phyloP scores from a whole-genome alignment of 92 coral and sea anemone species.

The Actinostola sp. region DNA sequence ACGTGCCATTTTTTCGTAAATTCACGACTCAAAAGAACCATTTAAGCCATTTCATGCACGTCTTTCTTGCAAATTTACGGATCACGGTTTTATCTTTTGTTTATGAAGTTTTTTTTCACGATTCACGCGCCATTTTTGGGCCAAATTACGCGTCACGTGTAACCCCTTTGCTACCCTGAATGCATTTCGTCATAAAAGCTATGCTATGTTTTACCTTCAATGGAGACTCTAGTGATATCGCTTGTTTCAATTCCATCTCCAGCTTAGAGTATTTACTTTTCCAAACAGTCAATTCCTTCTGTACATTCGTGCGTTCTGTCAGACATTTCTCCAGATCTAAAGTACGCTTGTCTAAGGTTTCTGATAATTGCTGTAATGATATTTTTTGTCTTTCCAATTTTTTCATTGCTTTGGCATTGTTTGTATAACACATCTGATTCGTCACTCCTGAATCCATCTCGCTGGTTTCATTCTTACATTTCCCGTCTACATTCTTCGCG shows the following conservation, averaged over 20 bases:
- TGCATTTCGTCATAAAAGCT: neutral
- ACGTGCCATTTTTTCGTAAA: no score
- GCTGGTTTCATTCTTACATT: neutral
- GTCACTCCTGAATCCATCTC: neutral
- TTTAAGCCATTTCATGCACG: no score
- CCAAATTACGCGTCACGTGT: no score
- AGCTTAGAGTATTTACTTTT: neutral
- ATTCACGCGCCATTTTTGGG: no score
- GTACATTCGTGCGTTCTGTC: neutral
- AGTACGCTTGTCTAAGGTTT: neutral
- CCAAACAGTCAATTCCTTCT: neutral
- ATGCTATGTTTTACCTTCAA: neutral
- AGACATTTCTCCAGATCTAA: neutral
- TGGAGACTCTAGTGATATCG: neutral
- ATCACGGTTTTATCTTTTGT: no score
- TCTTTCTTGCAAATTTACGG: no score
- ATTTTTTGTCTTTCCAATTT: neutral
- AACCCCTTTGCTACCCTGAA: neutral
- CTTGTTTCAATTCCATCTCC: slow-evolving; percentile 1
- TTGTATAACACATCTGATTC: neutral
- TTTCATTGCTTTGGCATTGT: neutral
- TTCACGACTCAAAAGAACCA: no score
- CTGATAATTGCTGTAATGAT: neutral
- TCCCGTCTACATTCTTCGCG: neutral
- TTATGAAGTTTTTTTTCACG: no score